These are phyloP conservation scores for Drosophila neutralis DNA, from an alignment of 2,888 invertebrate species.

Conservation along the genomic window DNA sequence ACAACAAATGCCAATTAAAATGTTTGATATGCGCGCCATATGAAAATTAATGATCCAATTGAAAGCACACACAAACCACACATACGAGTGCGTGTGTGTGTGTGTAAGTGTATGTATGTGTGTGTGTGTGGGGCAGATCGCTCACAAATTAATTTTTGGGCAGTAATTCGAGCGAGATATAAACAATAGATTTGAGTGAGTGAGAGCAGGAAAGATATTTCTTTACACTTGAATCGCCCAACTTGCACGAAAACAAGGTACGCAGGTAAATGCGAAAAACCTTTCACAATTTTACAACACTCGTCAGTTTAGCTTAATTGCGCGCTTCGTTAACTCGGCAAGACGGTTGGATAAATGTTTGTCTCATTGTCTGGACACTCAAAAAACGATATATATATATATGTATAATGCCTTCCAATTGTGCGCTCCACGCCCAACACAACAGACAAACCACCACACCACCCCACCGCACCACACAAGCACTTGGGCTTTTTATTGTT, in stretches of 20 bases:
- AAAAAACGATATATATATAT: conserved; percentile 13
- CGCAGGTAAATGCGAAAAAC: conserved; percentile 33
- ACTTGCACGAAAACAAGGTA: conserved; percentile 16
- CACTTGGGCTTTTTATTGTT: conserved; percentile 46
- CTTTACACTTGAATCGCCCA: conserved; percentile 31
- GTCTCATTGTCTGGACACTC: conserved; percentile 28
- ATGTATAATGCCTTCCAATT: conserved; percentile 38
- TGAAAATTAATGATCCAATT: conserved; percentile 75
- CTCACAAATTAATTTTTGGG: conserved; percentile 41
- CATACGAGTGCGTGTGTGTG: background rate
- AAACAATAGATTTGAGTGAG: conserved; percentile 43
- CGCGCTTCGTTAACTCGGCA: conserved; percentile 67
- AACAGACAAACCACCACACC: conserved; percentile 39
- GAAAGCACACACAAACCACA: conserved; percentile 41
- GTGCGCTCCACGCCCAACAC: conserved; percentile 68
- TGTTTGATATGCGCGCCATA: conserved; percentile 60
- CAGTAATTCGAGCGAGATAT: conserved; percentile 49
- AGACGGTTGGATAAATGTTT: conserved; percentile 29
- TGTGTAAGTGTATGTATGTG: conserved; percentile 7
- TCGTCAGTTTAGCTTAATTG: conserved; percentile 57
- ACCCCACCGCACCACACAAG: conserved; percentile 30
- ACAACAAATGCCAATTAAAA: conserved; percentile 51
- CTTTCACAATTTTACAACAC: conserved; percentile 41
- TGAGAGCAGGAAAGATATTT: conserved; percentile 21
- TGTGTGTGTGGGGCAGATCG: conserved; percentile 29